Base-by-base conservation (phyloP, 2,888 invertebrate genomes). In the Helleia helle region DNA sequence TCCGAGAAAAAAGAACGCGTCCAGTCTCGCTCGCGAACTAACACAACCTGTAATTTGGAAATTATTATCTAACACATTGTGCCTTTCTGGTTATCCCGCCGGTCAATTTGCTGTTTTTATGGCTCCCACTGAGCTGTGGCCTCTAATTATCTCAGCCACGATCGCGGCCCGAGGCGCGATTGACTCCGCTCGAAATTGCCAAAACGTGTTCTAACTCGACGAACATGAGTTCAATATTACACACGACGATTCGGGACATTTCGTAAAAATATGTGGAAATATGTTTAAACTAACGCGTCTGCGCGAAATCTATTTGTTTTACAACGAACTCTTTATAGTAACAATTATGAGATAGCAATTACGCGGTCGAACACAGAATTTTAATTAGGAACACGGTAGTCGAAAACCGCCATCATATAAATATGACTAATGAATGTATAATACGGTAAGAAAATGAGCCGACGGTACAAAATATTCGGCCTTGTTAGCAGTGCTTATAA, bases 11-110 rank as follows among this genome's bases (percentile, higher is more conserved):
- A 80, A 76, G 71, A 70, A 54, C 62, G 63, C 61, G 62, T 54
- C 68, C 71, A 66, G 62, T 59, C 72, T 71, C 72, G 72, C 74
- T 72, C 71, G 80, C 80, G 68, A 80, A 80, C 79, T 68, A 65
- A 72, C 79, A 72, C 67, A 83, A 81, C 84, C 83, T 81, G 74
- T 83, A 84, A 84, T 83, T 84, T 83, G 81, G 81, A 84, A 84
- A 83, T 84, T 83, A 83, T 83, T 83, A 83, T 84, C 83, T 84
- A 84, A 84, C 84, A 84, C 83, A 84, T 84, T 84, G 81, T 83
- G 84, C 83, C 84, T 84, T 83, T 84, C 80, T 83, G 83, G 77
- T 79, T 83, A 81, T 84, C 84, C 83, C 84, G 83, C 80, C 83
- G 84, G 84, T 83, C 83, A 84, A 83, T 84, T 84, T 83, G 83